These are phyloP conservation scores for Euura saliciscinereae DNA, from an alignment of 1,140 invertebrate genomes.

Conservation along the genomic window DNA sequence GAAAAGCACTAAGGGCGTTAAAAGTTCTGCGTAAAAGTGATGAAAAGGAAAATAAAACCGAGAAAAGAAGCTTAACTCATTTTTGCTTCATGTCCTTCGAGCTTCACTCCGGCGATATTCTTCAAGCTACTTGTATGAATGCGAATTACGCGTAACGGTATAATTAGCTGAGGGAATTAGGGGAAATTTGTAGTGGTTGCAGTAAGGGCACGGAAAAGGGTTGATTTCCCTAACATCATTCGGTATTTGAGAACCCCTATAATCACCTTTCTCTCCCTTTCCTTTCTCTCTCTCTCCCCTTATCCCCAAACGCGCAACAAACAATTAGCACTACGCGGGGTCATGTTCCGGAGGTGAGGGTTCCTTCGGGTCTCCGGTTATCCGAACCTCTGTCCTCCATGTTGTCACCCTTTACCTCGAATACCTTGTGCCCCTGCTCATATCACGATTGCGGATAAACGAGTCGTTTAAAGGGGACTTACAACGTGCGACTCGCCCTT, in stretches of 20 bases:
- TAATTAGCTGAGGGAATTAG: not conserved
- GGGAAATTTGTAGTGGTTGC: not conserved
- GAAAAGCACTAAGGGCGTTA: not conserved
- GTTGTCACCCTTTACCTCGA: not conserved
- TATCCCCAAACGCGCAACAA: slow-evolving; percentile 1
- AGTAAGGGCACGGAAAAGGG: not conserved
- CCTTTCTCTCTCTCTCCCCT: not conserved
- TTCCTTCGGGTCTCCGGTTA: not conserved
- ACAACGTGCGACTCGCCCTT: not conserved
- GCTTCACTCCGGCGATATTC: not conserved
- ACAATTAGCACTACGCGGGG: not conserved
- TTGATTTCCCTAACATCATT: not conserved
- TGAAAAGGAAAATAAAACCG: not conserved
- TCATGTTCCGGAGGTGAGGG: slow-evolving; percentile 4
- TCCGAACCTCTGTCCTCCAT: not conserved
- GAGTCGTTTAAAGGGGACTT: not conserved
- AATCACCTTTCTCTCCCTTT: not conserved
- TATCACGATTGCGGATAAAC: not conserved
- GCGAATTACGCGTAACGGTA: not conserved
- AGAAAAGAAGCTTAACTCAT: not conserved
- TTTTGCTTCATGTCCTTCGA: not conserved
- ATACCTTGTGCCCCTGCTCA: not conserved
- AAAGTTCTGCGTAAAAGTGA: not conserved
- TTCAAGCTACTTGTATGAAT: not conserved
- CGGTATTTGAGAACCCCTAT: slow-evolving; percentile 6